Evolutionary conservation across 1,140 invertebrate species (phyloP).

Genomic region (Eumeta japonica): DNA sequence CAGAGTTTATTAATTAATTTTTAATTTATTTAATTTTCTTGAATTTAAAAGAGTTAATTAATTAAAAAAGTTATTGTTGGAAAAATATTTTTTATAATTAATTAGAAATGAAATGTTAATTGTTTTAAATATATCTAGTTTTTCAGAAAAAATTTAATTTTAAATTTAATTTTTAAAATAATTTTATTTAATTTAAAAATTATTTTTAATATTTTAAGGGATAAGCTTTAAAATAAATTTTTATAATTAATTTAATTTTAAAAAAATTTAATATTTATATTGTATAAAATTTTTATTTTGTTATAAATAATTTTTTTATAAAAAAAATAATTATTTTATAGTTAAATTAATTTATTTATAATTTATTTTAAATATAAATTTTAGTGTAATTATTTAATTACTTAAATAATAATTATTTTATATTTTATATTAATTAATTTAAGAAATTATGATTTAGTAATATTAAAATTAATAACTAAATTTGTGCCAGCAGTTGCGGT

Average conservation of each 20-base stretch:
- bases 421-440: constrained; percentile 37
- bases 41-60: constrained; percentile 58
- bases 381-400: too few relatives aligned
- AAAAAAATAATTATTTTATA: constrained; percentile 28
- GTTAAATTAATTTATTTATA: constrained; percentile 28
- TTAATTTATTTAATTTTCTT: constrained; percentile 48
- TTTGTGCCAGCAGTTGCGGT: constrained; percentile 62
- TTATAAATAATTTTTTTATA: constrained; percentile 23
- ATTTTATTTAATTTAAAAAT: constrained; percentile 10
- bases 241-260: constrained; percentile 24
- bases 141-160: constrained; percentile 15
- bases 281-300: constrained; percentile 22
- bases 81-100: too few relatives aligned
- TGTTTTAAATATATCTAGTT: constrained; percentile 13
- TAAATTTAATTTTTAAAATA: constrained; percentile 54
- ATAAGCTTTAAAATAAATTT: constrained; percentile 35
- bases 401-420: constrained; percentile 33
- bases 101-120: constrained; percentile 23
- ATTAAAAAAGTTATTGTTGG: too few relatives aligned
- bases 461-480: constrained; percentile 37
- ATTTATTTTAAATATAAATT: constrained; percentile 40
- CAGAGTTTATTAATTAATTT: constrained; percentile 60
- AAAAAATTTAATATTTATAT: constrained; percentile 30
- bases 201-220: constrained; percentile 19
- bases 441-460: constrained; percentile 45